Evolutionary conservation across 2,888 invertebrate genomes (phyloP), one percentile per base, ranked within the genome.

Genomic region (Lissocephala sabroskyi): DNA sequence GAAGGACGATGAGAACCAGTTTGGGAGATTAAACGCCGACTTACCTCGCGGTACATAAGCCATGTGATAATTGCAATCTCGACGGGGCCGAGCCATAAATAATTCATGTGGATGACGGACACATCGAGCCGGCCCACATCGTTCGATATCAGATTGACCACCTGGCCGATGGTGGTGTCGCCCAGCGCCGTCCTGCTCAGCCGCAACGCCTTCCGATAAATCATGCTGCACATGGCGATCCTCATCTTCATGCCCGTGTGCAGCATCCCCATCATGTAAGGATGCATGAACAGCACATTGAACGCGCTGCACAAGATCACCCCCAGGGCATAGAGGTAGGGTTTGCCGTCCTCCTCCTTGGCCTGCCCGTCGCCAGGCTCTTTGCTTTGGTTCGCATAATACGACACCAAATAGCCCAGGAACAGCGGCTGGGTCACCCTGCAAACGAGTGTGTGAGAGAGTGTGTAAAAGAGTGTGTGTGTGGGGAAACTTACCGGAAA

Each of bases 91-190:
- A 96, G 90, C 95, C 97, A 96, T 45, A 96, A 86, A 83, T 94
- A 97, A 85, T 97, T 97, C 16, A 95, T 86, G 81, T 97, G 94
- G 62, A 96, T 89, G 58, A 95, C 90, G 18, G 94, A 92, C 46
- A 83, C 73, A 63, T 85, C 84, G 51, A 84, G 63, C 13, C 85
- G 81, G 77, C 94, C 95, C 57, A 98, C 97, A 85, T 98, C 98
- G 82, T 98, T 98, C 2, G 97, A 96, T 62, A 98, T 87, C 7
- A 98, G 87, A 85, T 98, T 97, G 30, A 97, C 96, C 65, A 90
- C 87, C 81, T 91, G 90, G 2, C 91, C 91, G 26, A 87, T 86
- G 1, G 94, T 93, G 6, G 94, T 94, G 76, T 92, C 88, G 1
- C 90, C 90, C 53, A 95, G 77, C 1, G 94, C 91, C 0, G 88